Conservation (phyloP, 2,113 vertebrate genomes). For the Podocnemis expansa region DNA sequence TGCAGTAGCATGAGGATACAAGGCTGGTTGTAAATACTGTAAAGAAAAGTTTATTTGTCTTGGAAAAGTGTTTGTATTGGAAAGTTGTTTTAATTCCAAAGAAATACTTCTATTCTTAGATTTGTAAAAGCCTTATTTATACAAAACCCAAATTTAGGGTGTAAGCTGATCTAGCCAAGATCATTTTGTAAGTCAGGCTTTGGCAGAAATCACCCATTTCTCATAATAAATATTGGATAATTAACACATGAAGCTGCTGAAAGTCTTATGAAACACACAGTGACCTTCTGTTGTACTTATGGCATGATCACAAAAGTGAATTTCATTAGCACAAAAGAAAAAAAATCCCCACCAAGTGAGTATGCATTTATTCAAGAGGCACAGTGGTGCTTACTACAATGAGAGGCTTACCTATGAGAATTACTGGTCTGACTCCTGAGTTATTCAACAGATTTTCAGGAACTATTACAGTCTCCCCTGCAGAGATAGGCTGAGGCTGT, state of each 20-base stretch:
- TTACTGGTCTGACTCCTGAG: slow-evolving; percentile 94
- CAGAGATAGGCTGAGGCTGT: slow-evolving; percentile 92
- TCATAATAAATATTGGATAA: neutral
- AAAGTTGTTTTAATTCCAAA: slow-evolving; percentile 14
- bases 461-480: slow-evolving; percentile 95
- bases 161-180: neutral
- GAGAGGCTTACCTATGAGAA: slow-evolving; percentile 90
- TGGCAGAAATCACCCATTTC: neutral
- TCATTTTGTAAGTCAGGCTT: neutral
- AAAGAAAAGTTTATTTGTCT: slow-evolving; percentile 14
- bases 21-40: neutral
- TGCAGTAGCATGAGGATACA: neutral
- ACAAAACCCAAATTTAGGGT: slow-evolving; percentile 1
- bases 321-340: neutral
- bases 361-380: neutral
- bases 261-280: neutral
- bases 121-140: neutral
- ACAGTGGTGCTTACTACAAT: neutral
- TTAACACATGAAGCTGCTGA: neutral
- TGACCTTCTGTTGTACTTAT: neutral
- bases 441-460: slow-evolving; percentile 96
- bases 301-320: neutral
- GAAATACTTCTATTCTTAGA: slow-evolving; percentile 8
- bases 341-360: accelerated
- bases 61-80: neutral